Base-by-base conservation (phyloP, 1,140 invertebrate genomes). In the Bombus turneri region DNA sequence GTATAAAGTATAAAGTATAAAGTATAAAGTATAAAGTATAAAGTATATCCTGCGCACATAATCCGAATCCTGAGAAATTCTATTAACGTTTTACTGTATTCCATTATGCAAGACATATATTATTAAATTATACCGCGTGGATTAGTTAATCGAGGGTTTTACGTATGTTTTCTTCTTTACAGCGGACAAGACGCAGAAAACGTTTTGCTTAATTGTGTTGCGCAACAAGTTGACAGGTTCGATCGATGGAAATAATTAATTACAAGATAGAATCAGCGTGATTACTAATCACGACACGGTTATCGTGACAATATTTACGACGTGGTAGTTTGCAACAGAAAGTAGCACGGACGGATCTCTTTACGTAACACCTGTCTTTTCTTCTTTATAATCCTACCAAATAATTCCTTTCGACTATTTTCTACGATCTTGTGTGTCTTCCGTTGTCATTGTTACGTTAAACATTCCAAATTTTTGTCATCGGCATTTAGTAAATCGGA, bases 231-330 rank as follows among this genome's bases (percentile, higher is more conserved):
- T n/a, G 81, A 41, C 43, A 66, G 43, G 41, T 25, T 43, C 39
- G 53, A 53, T 34, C 34, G 41, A 13, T 6, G 39, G 9, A 22
- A 41, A 12, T n/a, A 59, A 84, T 84, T 69, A 79, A 78, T 84
- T 57, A 78, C 39, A n/a, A 34, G 10, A 6, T 2, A 31, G 18
- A 6, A 78, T 83, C 34, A n/a, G 13, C 41, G 28, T 47, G 13
- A 71, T 84, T 71, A 84, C 47, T 69, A 53, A 47, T 13, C 4
- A 6, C 31, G 71, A 66, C 41, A 15, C 15, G 15, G 18, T n/a
- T 34, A 75, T 66, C n/a, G 43, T 10, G 81, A 37, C n/a, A 25
- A 83, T 83, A 78, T 68, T 78, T 83, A 83, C 47, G 62, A 68
- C 10, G 5, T 39, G 47, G 22, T n/a, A 10, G 22, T 15, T 37